Evolutionary conservation across 2,888 invertebrate genomes (phyloP).

Genomic region (Linnaemya tessellans): DNA sequence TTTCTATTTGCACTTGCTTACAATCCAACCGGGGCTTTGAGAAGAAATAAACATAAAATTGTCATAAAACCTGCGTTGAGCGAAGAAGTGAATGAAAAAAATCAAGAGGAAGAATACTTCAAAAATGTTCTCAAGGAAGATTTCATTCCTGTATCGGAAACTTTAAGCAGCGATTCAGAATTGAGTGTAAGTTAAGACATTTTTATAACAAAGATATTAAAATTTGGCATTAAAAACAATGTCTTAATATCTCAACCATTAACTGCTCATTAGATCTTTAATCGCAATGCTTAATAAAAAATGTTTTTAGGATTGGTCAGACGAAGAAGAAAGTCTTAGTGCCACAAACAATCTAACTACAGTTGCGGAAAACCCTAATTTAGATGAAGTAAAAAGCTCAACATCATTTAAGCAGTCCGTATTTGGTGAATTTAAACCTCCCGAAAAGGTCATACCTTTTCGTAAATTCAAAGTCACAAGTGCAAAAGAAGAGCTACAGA

Average conservation of each 20-base stretch:
- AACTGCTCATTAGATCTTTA: too few relatives aligned
- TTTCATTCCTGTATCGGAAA: conserved; percentile 70
- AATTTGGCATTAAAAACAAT: too few relatives aligned
- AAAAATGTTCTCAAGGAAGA: conserved; percentile 76
- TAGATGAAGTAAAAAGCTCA: conserved; percentile 41
- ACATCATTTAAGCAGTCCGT: conserved; percentile 34
- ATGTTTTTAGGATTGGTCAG: conserved; percentile 81
- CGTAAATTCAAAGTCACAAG: conserved; percentile 74
- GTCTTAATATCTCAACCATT: too few relatives aligned
- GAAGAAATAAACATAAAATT: conserved; percentile 76
- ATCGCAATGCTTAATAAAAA: too few relatives aligned
- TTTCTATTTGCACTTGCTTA: conserved; percentile 83
- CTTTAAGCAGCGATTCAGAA: conserved; percentile 74
- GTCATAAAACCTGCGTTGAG: conserved; percentile 59
- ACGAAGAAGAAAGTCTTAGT: conserved; percentile 65
- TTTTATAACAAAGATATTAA: too few relatives aligned
- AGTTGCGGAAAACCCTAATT: conserved; percentile 26
- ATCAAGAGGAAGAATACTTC: conserved; percentile 70
- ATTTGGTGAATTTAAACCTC: conserved; percentile 73
- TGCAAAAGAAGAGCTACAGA: conserved; percentile 79
- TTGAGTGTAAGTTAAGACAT: conserved; percentile 77
- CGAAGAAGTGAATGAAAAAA: conserved; percentile 53
- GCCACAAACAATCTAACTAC: conserved; percentile 11
- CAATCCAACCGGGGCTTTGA: conserved; percentile 80
- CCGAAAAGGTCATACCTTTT: conserved; percentile 74